Conservation (phyloP, 2,113 vertebrate species). For the Sisor rabdophorus region DNA sequence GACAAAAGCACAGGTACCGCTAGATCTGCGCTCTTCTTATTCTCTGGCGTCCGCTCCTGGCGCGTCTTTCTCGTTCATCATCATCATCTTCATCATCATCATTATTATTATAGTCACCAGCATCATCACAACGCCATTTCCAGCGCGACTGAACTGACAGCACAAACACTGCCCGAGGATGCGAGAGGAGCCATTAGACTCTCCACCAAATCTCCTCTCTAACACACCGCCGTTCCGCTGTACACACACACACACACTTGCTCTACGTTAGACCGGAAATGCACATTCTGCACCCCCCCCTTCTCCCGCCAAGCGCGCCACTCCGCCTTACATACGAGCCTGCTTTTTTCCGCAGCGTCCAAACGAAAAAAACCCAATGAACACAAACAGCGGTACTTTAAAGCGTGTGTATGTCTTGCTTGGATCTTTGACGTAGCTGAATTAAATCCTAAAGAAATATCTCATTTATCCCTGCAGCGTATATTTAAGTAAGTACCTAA, state of each 20-base stretch:
- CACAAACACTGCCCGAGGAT: slow-evolving; percentile 39
- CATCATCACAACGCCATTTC: slow-evolving; percentile 44
- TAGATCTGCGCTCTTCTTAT: slow-evolving; percentile 59
- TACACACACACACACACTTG: slow-evolving; percentile 66
- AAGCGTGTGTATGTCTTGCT: neutral
- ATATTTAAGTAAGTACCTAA: too few species aligned
- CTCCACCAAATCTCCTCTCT: slow-evolving; percentile 31
- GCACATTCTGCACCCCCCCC: slow-evolving; percentile 55
- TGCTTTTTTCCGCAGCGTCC: slow-evolving; percentile 64
- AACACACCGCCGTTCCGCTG: slow-evolving; percentile 50
- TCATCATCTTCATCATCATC: slow-evolving; percentile 59
- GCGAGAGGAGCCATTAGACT: slow-evolving; percentile 30
- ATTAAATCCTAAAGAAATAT: neutral
- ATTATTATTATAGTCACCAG: slow-evolving; percentile 32
- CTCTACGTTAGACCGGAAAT: slow-evolving; percentile 60
- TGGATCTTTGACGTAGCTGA: too few species aligned
- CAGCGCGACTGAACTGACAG: slow-evolving; percentile 34
- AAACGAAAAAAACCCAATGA: slow-evolving; percentile 40
- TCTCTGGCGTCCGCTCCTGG: slow-evolving; percentile 82
- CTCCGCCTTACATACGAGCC: slow-evolving; percentile 21
- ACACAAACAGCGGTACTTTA: neutral
- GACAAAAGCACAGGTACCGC: slow-evolving; percentile 78
- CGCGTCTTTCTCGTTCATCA: slow-evolving; percentile 76
- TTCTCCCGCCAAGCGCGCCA: slow-evolving; percentile 33
- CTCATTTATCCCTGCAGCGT: neutral